Base-by-base conservation (phyloP, 2,888 invertebrate genomes). In the Phragmatobia fuliginosa region DNA sequence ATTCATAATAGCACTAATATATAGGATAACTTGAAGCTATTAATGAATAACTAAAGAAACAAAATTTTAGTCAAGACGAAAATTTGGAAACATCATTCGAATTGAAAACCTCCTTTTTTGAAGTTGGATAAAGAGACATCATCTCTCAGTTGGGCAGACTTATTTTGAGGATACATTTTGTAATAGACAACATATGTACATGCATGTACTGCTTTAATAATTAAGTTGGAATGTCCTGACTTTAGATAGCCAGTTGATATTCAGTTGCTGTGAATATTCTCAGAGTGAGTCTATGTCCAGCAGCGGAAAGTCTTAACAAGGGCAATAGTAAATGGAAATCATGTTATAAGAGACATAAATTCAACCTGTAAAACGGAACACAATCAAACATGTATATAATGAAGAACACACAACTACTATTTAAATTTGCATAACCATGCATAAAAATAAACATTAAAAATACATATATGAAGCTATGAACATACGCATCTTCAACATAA, bases 391-490 rank as follows among this genome's bases (percentile, higher is more conserved):
- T 52, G 18, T 49, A 36, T 64, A 36, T 36, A n/a, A 21, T 41
- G 62, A 68, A 68, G n/a, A 66, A 67, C 36, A 70, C 58, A 63
- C 31, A 60, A 38, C 45, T n/a, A 62, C 21, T 71, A 74, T 72
- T 25, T 76, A 71, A 73, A 79, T 73, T 71, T 52, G 62, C 70
- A 77, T 73, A 41, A 71, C 63, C 79, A 78, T 84, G 78, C 76
- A 70, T 49, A 62, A 67, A 68, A 67, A 70, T 66, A 67, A 76
- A 63, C 61, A 67, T 58, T 28, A 71, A 73, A 71, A 73, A 45
- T 65, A 66, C 66, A 73, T 67, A 67, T 74, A 75, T 74, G 83
- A 90, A 93, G 94, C 94, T 93, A 93, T 94, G 93, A 94, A 94
- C 94, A 93, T 91, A 92, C 91, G 85, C 88, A 87, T 72, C 80